phyloP scores from a whole-genome alignment of 2,888 invertebrate genomes.

The Cheilosia scutellata region DNA sequence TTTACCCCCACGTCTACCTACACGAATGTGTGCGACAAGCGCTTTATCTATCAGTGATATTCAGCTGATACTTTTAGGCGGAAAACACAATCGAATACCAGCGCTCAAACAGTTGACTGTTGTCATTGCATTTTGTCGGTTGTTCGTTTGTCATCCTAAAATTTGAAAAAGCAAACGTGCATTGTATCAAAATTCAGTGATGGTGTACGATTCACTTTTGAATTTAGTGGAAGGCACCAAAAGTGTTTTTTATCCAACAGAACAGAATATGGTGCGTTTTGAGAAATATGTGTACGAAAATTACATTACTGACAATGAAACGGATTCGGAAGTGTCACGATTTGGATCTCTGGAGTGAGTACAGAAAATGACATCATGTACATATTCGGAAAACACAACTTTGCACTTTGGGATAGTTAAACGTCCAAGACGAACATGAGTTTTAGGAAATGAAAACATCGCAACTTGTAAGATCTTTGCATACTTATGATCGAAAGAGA shows the following conservation, averaged over 20 bases:
- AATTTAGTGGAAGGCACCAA: conserved; percentile 77
- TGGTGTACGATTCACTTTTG: conserved; percentile 77
- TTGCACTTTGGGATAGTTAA: neutral
- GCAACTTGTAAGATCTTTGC: too few species aligned
- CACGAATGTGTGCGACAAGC: neutral
- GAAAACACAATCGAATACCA: neutral
- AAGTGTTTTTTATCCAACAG: conserved; percentile 77
- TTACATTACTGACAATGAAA: conserved; percentile 73
- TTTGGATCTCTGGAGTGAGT: conserved; percentile 66
- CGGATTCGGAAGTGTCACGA: conserved; percentile 36
- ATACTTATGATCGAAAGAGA: too few species aligned
- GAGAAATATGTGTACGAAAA: conserved; percentile 77
- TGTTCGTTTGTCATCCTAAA: neutral
- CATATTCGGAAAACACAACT: neutral
- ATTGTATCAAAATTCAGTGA: conserved; percentile 11
- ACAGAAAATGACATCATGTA: neutral
- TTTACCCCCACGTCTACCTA: neutral
- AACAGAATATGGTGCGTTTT: conserved; percentile 76
- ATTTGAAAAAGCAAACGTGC: neutral
- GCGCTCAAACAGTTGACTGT: conserved; percentile 36
- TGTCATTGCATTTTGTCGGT: conserved; percentile 40
- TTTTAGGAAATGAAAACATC: too few species aligned
- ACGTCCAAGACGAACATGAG: too few species aligned
- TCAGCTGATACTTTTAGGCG: conserved; percentile 13
- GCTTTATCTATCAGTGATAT: conserved; percentile 39